Evolutionary conservation across 2,113 vertebrate species (phyloP).

Genomic region (Amphiprion ocellaris): DNA sequence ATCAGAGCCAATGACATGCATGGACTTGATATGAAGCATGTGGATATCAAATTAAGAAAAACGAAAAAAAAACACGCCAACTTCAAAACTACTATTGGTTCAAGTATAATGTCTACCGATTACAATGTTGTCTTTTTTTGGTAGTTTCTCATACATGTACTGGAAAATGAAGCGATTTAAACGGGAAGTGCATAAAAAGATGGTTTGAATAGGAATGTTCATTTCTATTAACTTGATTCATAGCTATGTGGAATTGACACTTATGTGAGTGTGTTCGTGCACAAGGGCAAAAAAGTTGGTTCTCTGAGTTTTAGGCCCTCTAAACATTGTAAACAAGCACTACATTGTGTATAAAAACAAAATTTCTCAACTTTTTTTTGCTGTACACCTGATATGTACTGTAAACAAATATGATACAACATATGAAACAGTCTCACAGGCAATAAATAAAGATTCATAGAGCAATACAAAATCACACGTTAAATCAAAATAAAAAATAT

Average conservation of each 20-base stretch:
- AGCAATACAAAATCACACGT: conserved; percentile 58
- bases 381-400: conserved; percentile 76
- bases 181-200: conserved; percentile 29
- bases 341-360: conserved; percentile 81
- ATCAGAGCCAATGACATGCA: conserved; percentile 58
- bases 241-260: not conserved
- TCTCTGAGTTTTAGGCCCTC: conserved; percentile 74
- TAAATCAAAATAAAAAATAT: conserved; percentile 30
- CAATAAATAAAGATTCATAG: conserved; percentile 58
- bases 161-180: conserved; percentile 39
- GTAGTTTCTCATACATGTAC: conserved; percentile 49
- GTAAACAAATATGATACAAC: conserved; percentile 77
- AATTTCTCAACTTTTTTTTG: conserved; percentile 25
- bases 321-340: conserved; percentile 81
- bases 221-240: conserved; percentile 14
- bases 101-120: conserved; percentile 21
- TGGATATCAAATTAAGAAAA: conserved; percentile 39
- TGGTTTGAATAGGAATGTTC: conserved; percentile 16
- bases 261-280: conserved; percentile 55
- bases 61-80: conserved; percentile 28
- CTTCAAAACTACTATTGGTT: conserved; percentile 38
- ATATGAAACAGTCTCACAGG: conserved; percentile 56
- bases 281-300: conserved; percentile 64
- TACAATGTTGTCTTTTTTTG: conserved; percentile 39
- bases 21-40: conserved; percentile 43